These are phyloP conservation scores for Dromiciops gliroides DNA, from an alignment of 2,113 vertebrate genomes.

Conservation along the genomic window DNA sequence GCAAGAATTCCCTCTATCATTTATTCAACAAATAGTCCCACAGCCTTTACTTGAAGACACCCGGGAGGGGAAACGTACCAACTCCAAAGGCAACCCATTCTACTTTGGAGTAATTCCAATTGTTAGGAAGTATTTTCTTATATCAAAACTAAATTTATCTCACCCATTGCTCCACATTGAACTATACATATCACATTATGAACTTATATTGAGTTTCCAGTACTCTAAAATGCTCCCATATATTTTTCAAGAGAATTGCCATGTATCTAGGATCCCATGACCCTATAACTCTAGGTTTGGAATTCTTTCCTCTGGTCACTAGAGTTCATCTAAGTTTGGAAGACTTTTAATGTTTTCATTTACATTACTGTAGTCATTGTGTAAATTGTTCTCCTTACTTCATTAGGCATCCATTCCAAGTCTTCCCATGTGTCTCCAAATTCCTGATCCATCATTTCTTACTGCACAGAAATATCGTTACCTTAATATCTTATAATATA, in stretches of 20 bases:
- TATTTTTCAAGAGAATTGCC: background rate
- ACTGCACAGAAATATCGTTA: background rate
- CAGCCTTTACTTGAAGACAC: background rate
- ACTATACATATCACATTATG: background rate
- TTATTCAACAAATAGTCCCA: background rate
- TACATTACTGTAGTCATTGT: background rate
- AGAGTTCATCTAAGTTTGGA: background rate
- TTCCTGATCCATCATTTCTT: background rate
- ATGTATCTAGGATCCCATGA: background rate
- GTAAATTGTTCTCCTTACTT: background rate
- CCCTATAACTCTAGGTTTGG: background rate
- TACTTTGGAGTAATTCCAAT: background rate
- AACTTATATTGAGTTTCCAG: background rate
- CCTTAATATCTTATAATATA: background rate
- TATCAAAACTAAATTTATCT: background rate
- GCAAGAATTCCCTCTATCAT: background rate
- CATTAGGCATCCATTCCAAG: background rate
- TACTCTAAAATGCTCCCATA: background rate
- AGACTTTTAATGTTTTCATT: background rate
- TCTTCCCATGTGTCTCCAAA: background rate
- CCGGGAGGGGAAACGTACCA: background rate
- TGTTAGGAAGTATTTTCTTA: background rate
- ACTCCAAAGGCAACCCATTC: background rate
- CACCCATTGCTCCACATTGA: background rate
- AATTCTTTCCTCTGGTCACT: background rate